phyloP scores from a whole-genome alignment of 64 coral and sea anemone species.

The Dendrophyllia cribrosa region DNA sequence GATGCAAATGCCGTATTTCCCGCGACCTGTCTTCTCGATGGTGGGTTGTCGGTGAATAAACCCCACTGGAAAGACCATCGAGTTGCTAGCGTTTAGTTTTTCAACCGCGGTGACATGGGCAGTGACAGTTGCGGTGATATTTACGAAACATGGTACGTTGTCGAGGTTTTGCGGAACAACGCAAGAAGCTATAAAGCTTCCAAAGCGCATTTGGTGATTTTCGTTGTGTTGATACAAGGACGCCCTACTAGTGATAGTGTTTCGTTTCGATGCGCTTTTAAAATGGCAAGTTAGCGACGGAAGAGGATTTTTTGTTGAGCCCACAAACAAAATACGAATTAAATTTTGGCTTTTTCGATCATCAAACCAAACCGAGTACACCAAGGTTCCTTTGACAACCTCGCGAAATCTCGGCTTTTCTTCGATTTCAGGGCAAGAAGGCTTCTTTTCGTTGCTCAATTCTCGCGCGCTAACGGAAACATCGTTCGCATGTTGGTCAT shows the following conservation, averaged over 20 bases:
- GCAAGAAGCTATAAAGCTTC: constrained; percentile 53
- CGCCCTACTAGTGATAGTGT: neutral
- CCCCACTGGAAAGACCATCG: constrained; percentile 4
- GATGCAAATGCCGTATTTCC: constrained; percentile 54
- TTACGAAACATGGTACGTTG: constrained; percentile 5
- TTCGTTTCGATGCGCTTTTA: constrained; percentile 3
- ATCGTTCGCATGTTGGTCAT: neutral
- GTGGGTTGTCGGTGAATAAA: neutral
- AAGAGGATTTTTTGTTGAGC: neutral
- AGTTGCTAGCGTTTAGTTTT: neutral
- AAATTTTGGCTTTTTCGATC: neutral
- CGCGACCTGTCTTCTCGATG: neutral
- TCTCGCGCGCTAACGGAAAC: neutral
- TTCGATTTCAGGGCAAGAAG: neutral
- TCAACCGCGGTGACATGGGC: neutral
- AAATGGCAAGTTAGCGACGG: constrained; percentile 8
- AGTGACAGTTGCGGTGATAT: neutral
- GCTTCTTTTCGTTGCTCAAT: neutral
- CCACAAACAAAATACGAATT: constrained; percentile 20
- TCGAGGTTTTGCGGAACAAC: constrained; percentile 13
- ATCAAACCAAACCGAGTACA: constrained; percentile 62
- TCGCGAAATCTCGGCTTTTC: constrained; percentile 44
- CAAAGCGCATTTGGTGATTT: constrained; percentile 40
- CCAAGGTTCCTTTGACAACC: constrained; percentile 17
- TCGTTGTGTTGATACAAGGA: constrained; percentile 52